Percentiles rank a stretch among this genome's conserved stretches.
phyloP scores from a whole-genome alignment of 2,797 vertebrate genomes.

The Psittacula derbiana region DNA sequence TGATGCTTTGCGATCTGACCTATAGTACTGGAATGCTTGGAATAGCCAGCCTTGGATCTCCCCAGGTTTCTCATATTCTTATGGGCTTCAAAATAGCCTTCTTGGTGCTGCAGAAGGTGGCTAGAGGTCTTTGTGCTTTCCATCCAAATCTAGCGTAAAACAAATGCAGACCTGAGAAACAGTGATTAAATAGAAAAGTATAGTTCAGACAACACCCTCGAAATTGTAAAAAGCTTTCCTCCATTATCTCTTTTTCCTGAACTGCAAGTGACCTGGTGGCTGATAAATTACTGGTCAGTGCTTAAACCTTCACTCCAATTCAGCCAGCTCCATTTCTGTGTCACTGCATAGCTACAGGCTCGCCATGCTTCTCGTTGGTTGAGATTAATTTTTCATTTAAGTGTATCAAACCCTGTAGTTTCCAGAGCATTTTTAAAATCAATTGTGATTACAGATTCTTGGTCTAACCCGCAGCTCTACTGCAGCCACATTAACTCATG shows the following conservation, averaged over 20 bases:
- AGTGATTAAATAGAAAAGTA: not conserved
- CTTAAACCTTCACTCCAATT: not conserved
- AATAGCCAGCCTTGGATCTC: not conserved
- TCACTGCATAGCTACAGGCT: not conserved
- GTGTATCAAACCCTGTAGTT: not conserved
- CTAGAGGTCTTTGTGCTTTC: not conserved
- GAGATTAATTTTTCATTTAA: not conserved
- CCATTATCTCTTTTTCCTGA: not conserved
- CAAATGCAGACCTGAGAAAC: not conserved
- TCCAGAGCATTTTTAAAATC: not conserved
- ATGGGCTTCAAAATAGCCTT: not conserved
- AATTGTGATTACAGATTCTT: not conserved
- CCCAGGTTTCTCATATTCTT: not conserved
- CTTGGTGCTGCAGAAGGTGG: not conserved
- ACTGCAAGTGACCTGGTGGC: not conserved
- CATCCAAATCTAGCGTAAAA: not conserved
- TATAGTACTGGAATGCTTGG: not conserved
- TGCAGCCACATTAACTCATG: not conserved
- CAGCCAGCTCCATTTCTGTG: not conserved
- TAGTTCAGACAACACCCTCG: not conserved
- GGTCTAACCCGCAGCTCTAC: not conserved
- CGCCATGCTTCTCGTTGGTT: not conserved
- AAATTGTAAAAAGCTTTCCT: not conserved
- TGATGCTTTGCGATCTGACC: not conserved
- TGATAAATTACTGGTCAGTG: not conserved